Evolutionary conservation across 2,888 invertebrate genomes (phyloP), one percentile per base, ranked within the genome.

Genomic region (Gasteruption jaculator): DNA sequence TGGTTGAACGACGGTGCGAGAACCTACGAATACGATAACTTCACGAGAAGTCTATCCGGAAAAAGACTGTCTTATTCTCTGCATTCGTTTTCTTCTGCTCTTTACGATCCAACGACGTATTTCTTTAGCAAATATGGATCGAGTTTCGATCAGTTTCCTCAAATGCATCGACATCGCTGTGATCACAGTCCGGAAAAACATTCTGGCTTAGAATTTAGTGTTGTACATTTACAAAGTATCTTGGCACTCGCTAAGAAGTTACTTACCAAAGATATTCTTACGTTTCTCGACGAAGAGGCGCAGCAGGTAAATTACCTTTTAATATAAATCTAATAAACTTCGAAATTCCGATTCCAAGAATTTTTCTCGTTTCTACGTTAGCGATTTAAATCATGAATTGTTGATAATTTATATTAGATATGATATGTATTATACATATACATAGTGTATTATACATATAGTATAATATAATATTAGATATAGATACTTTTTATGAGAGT

Each of bases 121-220:
- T 94, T 92, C 71, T 95, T 95, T 61, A 82, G 86, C 42, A 88
- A 90, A 60, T 91, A 90, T 63, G 95, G 94, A 6, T 92, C 94
- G 0, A 91, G 90, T 68, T 95, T 94, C 64, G 89, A 90, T 71
- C 90, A 91, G 68, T 88, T 89, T 58, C 86, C 88, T 0, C 85
- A 88, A 50, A 83, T 89, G 81, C n/a, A n/a, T n/a, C n/a, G n/a
- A n/a, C n/a, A n/a, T n/a, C 76, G 86, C 50, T 83, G 85, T 49
- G 81, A 82, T 2, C 87, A 88, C 53, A 80, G 81, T 1, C 81
- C 82, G 0, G 83, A 83, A 45, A 83, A 82, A 61, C 76, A 79
- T 54, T 71, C 73, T n/a, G 76, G 74, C 37, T 74, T 85, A 44
- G 80, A 82, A 53, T 86, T 88, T 59, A 80, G 83, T 10, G 83